Conservation (phyloP, 2,113 vertebrate genomes). For the Trochalopteron elliotii region DNA sequence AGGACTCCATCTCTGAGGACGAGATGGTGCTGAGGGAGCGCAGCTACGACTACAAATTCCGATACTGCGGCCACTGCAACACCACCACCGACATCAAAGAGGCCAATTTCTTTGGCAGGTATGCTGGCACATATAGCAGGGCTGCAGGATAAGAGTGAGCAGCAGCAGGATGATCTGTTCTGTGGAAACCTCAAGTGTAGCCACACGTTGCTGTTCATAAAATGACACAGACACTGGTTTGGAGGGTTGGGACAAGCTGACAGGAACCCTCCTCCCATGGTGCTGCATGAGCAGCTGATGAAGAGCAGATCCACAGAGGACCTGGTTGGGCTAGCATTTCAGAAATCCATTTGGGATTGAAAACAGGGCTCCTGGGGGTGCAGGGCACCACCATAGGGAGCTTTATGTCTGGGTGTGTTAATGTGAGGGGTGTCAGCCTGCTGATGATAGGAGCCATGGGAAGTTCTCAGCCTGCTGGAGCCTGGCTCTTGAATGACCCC, state of each 20-base stretch:
- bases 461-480: neutral
- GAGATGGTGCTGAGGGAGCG: constrained; percentile 92
- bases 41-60: constrained; percentile 97
- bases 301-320: neutral
- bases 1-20: constrained; percentile 93
- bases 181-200: fast-evolving
- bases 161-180: neutral
- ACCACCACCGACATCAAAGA: constrained; percentile 99
- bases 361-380: neutral
- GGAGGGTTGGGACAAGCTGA: neutral
- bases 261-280: neutral
- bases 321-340: neutral
- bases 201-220: neutral
- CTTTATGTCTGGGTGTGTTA: neutral
- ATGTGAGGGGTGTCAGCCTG: neutral
- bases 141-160: neutral
- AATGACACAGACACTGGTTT: neutral
- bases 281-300: neutral
- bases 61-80: constrained; percentile 98
- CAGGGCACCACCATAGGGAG: neutral
- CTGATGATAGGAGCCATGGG: neutral
- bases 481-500: neutral
- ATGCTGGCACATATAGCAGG: neutral
- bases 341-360: neutral
- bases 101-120: constrained; percentile 99